Evolutionary conservation across 2,797 vertebrate species (phyloP), one percentile per base, ranked within the genome.

Genomic region (Pipistrellus pipistrellus): DNA sequence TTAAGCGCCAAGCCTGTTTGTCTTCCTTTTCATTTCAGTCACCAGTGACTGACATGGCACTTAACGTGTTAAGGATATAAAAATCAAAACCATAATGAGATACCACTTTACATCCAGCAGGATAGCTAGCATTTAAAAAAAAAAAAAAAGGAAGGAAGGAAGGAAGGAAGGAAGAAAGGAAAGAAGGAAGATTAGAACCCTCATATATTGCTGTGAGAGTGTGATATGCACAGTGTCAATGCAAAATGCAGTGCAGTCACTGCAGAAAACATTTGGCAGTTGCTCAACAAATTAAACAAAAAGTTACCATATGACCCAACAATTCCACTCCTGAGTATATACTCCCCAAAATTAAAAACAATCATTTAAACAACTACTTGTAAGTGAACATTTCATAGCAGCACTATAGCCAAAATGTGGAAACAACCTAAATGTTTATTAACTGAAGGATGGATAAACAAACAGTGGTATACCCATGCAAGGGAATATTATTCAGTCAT

Each of bases 51-150:
- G 53, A 55, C 53, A 23, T 55, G 53, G 21, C 8, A 2, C 53
- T 55, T 10, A 55, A 23, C 53, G 9, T 55, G 21, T 48, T 27
- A 91, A 23, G 25, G 23, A 85, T 76, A 76, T 25, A 55, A 44
- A 90, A 71, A 84, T 55, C 6, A 35, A 85, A 96, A 85, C 73
- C 59, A 85, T 66, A 93, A 62, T 35, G 38, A 93, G 41, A 83
- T 21, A 59, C 3, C 20, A 78, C 51, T 57, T 88, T 55, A 94
- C 18, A 83, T 41, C 11, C n/a, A 48, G 78, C 23, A 72, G 48
- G 2, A 66, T n/a, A 12, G 12, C 27, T 62, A 62, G 59, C 27
- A 62, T 62, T 62, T 13, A 13, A 62, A 30, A 62, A 62, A 27
- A 62, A n/a, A n/a, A 17, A 21, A 10, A 55, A 53, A 62, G 57